phyloP scores from a whole-genome alignment of 2,797 vertebrate species.

The Poeciliopsis paucimaculata region DNA sequence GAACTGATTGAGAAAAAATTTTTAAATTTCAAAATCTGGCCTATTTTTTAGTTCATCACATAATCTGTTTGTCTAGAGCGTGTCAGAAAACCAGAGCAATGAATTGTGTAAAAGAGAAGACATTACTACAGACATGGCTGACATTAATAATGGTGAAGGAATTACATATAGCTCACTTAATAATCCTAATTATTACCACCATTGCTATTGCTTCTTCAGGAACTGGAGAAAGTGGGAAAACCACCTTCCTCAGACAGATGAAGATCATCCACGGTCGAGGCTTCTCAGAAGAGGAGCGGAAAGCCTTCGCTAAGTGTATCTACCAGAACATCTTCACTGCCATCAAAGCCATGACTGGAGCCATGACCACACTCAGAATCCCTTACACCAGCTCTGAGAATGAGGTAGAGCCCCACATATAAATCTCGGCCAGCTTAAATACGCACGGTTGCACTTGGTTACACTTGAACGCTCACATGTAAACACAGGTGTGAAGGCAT shows the following conservation, averaged over 20 bases:
- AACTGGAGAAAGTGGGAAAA: constrained; percentile 85
- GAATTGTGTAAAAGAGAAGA: not conserved
- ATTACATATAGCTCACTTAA: not conserved
- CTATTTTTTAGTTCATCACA: not conserved
- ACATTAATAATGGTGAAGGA: not conserved
- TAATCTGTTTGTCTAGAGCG: not conserved
- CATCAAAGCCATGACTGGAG: constrained; percentile 77
- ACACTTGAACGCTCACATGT: not conserved
- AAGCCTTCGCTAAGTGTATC: constrained; percentile 78
- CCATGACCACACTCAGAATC: constrained; percentile 79
- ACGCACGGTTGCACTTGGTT: not conserved
- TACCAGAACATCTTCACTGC: constrained; percentile 84
- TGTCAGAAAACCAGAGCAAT: not conserved
- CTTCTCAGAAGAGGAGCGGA: constrained; percentile 82
- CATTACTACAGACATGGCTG: not conserved
- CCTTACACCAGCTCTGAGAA: constrained; percentile 80
- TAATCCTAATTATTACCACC: not conserved
- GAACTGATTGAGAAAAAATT: not conserved
- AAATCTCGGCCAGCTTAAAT: not conserved
- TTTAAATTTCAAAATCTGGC: too few species aligned
- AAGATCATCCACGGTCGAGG: constrained; percentile 84
- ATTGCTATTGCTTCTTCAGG: constrained; percentile 55
- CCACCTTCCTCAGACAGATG: constrained; percentile 86
- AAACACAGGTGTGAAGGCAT: constrained; percentile 1
- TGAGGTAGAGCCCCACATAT: constrained; percentile 63